These are phyloP conservation scores for Ceratosolen fusciceps DNA, from an alignment of 1,140 invertebrate genomes.

Conservation along the genomic window DNA sequence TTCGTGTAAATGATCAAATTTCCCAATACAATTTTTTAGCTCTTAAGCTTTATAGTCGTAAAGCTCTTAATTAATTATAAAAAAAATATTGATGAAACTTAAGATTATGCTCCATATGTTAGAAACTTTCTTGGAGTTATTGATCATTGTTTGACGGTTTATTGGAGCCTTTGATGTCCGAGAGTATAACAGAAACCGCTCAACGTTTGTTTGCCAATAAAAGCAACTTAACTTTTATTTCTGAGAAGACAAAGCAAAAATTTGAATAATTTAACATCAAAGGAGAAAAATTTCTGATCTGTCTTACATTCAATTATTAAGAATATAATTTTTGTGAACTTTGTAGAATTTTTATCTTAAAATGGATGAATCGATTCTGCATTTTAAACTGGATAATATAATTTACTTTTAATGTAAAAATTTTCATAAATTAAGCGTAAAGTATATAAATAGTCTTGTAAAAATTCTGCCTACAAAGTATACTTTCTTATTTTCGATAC, in stretches of 20 bases:
- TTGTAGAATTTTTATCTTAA: no score
- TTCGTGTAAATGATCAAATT: no score
- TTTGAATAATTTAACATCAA: not conserved
- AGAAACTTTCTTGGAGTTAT: not conserved
- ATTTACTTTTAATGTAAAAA: no score
- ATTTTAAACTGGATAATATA: no score
- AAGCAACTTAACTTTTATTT: constrained; percentile 14
- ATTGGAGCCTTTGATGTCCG: constrained; percentile 37
- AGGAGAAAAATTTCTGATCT: constrained; percentile 14
- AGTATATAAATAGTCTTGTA: no score
- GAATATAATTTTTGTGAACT: no score
- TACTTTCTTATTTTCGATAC: no score
- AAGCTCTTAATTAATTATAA: not conserved
- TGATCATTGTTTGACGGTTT: constrained; percentile 27
- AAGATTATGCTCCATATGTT: not conserved
- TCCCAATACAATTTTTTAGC: not conserved
- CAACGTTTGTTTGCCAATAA: constrained; percentile 35
- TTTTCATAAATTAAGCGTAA: no score
- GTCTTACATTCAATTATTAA: no score
- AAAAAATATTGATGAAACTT: not conserved
- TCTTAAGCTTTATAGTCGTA: not conserved
- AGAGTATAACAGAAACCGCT: constrained; percentile 4
- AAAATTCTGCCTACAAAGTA: no score
- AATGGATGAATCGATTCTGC: no score
- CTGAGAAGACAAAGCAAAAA: constrained; percentile 10